phyloP scores from a whole-genome alignment of 2,888 invertebrate species.

The Cacoxenus indagator region DNA sequence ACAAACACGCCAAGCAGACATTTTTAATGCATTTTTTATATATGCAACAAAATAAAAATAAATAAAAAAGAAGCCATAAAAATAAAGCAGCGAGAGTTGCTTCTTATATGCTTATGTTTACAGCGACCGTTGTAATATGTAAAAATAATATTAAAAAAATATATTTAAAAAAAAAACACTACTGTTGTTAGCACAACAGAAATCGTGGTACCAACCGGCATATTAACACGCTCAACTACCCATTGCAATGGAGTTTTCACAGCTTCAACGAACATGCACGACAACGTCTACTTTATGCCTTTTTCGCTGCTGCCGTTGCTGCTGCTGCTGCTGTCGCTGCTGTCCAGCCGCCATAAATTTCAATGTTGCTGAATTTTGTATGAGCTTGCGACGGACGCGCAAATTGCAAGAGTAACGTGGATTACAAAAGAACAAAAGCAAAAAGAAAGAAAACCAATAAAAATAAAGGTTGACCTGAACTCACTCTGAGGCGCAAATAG shows the following conservation, averaged over 20 bases:
- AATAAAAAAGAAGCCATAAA: constrained; percentile 59
- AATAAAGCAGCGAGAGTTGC: too few species aligned
- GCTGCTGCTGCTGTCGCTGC: constrained; percentile 19
- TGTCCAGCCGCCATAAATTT: constrained; percentile 63
- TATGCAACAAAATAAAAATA: constrained; percentile 43
- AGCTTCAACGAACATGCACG: not conserved
- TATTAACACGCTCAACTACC: constrained; percentile 20
- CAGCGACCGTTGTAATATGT: not conserved
- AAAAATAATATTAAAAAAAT: not conserved
- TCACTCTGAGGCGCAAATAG: not conserved
- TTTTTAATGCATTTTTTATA: constrained; percentile 62
- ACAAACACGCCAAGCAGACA: constrained; percentile 47
- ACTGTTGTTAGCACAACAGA: not conserved
- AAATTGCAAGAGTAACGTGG: too few species aligned
- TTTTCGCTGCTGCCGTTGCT: constrained; percentile 37
- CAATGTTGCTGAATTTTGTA: constrained; percentile 59
- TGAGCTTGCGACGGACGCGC: constrained; percentile 32
- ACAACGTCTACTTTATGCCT: not conserved
- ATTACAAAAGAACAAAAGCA: not conserved
- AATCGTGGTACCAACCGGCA: not conserved
- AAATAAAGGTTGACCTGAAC: not conserved
- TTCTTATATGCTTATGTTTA: not conserved
- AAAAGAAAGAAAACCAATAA: not conserved
- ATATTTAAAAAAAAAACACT: not conserved
- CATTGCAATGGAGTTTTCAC: not conserved